Evolutionary conservation across 2,113 vertebrate genomes (phyloP).

Genomic region (Parus major): DNA sequence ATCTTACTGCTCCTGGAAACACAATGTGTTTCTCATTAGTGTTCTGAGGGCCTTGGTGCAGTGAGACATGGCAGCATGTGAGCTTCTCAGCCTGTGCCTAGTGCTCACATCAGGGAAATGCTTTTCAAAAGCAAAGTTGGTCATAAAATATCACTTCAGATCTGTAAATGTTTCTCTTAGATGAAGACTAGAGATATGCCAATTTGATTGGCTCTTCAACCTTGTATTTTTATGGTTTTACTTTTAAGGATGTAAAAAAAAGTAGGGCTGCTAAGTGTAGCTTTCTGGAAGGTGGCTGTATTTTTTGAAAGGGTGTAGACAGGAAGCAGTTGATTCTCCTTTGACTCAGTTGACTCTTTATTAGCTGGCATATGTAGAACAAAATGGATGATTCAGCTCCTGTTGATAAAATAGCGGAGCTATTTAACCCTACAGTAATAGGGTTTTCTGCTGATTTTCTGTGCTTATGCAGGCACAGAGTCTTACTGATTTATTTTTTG

Average conservation of each 20-base stretch:
- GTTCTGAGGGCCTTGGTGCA: background rate
- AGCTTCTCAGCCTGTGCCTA: background rate
- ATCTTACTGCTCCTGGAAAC: background rate
- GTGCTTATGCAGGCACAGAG: background rate
- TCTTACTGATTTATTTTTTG: background rate
- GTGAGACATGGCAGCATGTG: background rate
- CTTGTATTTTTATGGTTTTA: background rate
- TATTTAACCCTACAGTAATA: background rate
- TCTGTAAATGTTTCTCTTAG: background rate
- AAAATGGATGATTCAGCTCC: constrained; percentile 24
- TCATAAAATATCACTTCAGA: background rate
- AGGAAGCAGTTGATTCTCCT: constrained; percentile 21
- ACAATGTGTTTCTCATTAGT: background rate
- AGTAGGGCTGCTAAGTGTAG: background rate
- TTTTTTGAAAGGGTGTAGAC: background rate
- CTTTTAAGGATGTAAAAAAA: background rate
- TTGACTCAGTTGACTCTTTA: constrained; percentile 44
- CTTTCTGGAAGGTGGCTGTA: background rate
- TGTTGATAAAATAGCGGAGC: constrained; percentile 23
- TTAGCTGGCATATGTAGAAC: background rate
- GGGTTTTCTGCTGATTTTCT: background rate
- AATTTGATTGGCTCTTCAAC: background rate
- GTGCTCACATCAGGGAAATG: background rate
- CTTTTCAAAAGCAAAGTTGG: background rate
- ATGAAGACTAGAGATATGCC: background rate